Base-by-base conservation (phyloP, 2,888 invertebrate species). In the Pseudeuparius sepicola region DNA sequence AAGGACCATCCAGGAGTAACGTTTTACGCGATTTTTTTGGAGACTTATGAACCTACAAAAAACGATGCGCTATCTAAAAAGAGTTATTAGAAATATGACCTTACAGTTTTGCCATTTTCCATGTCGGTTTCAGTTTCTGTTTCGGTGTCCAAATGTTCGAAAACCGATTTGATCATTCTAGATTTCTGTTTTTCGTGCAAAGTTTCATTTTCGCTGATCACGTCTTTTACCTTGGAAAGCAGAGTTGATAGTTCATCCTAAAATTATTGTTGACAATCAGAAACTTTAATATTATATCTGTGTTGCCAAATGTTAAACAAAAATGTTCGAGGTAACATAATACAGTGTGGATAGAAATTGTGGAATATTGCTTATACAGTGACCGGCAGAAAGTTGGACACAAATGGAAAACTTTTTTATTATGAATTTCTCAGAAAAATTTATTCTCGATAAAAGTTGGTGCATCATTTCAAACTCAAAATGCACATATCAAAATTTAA, bases 141-240 rank as follows among this genome's bases (percentile, higher is more conserved):
- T 41, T 70, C 70, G 27, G 68, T 68, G 36, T 70, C 70, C 47
- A 75, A 70, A 1, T 75, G 70, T 33, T 75, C 68, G 44, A 76
- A 71, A 54, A 78, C 75, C 3, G 75, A 57, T 45, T 67, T 67
- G 14, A 78, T 71, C 26, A 83, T 54, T 47, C 77, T 78, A 38
- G 71, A 70, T 56, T 81, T 80, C 51, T 83, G 84, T 33, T 76
- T 78, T 45, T 84, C 84, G 45, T 85, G 84, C 0, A 87, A 63
- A 33, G 77, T 71, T 50, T 86, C 85, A 50, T 87, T 88, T 63
- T 88, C 87, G 5, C 79, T 78, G 43, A 87, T 82, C 9, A 87
- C 84, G 58, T 86, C 86, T 56, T 83, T 82, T 3, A 88, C 86
- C 66, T 86, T 86, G 1, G 78, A 76, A 9, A 87, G 64, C 10